Conservation (phyloP, 2,888 invertebrate genomes). For the Blastobasis lacticolella region DNA sequence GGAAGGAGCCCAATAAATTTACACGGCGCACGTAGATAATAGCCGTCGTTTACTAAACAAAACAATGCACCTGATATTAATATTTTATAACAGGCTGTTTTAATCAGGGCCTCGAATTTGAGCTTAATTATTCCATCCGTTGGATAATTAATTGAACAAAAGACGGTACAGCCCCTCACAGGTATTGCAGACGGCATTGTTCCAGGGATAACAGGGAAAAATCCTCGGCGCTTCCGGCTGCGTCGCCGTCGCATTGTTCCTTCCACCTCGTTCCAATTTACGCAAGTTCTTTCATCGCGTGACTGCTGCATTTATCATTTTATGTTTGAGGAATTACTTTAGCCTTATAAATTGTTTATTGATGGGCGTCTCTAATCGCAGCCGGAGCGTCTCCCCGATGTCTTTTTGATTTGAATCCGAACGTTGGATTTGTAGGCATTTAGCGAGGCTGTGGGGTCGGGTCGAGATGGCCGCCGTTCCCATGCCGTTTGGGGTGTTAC, state of each 20-base stretch:
- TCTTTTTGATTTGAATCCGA: constrained; percentile 61
- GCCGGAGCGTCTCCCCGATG: constrained; percentile 47
- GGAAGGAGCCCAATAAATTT: constrained; percentile 40
- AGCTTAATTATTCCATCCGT: constrained; percentile 63
- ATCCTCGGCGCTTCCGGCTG: constrained; percentile 53
- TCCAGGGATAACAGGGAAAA: constrained; percentile 60
- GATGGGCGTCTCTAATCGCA: constrained; percentile 62
- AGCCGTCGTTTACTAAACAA: constrained; percentile 42
- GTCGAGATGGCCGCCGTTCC: constrained; percentile 45
- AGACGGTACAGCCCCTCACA: constrained; percentile 44
- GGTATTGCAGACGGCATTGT: constrained; percentile 55
- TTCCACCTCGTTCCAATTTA: constrained; percentile 46
- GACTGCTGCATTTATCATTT: constrained; percentile 59
- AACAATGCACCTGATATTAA: constrained; percentile 53
- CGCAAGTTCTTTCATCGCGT: constrained; percentile 49
- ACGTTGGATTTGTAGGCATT: constrained; percentile 65
- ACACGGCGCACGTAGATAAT: constrained; percentile 36
- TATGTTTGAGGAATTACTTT: constrained; percentile 44
- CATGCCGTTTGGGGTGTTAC: constrained; percentile 66
- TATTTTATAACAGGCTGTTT: constrained; percentile 43
- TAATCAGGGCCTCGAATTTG: constrained; percentile 51
- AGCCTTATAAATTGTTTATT: constrained; percentile 61
- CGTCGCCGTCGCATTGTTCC: constrained; percentile 45
- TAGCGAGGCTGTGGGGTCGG: constrained; percentile 44
- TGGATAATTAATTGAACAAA: constrained; percentile 68